These are phyloP conservation scores for Microctonus brassicae DNA, from an alignment of 2,888 invertebrate genomes.

Conservation along the genomic window DNA sequence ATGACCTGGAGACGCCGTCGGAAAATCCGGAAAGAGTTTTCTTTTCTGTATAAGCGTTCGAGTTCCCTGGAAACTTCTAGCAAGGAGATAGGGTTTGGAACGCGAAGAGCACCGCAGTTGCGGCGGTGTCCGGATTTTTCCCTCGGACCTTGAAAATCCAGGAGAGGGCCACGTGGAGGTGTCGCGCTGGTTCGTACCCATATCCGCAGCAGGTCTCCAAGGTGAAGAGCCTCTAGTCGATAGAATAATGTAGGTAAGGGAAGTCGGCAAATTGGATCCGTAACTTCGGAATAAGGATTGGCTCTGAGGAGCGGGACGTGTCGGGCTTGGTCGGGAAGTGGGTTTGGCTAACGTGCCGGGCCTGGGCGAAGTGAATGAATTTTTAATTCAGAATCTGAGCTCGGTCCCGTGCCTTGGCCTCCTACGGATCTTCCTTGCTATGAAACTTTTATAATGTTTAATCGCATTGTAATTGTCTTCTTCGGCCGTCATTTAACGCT, in stretches of 20 bases:
- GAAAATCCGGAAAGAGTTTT: conserved; percentile 60
- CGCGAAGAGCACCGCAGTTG: conserved; percentile 70
- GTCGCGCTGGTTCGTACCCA: conserved; percentile 75
- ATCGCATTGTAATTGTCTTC: conserved; percentile 52
- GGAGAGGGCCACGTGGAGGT: conserved; percentile 69
- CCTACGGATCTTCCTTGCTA: conserved; percentile 63
- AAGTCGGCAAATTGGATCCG: conserved; percentile 79
- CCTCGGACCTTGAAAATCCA: conserved; percentile 18
- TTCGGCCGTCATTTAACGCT: conserved; percentile 70
- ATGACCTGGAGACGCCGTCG: conserved; percentile 74
- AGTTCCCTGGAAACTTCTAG: conserved; percentile 72
- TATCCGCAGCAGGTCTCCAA: conserved; percentile 84
- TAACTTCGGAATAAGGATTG: conserved; percentile 72
- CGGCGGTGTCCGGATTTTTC: conserved; percentile 67
- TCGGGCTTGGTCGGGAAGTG: conserved; percentile 72
- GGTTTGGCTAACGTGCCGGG: conserved; percentile 53
- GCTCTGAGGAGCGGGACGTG: conserved; percentile 78
- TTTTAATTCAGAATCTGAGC: neutral
- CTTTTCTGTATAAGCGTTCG: conserved; percentile 63
- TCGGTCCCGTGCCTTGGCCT: conserved; percentile 68
- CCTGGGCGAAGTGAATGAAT: conserved; percentile 21
- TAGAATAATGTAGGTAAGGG: conserved; percentile 71
- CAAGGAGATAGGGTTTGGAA: conserved; percentile 73
- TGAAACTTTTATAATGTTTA: conserved; percentile 47
- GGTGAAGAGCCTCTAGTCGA: conserved; percentile 77